These are phyloP conservation scores for Tanytarsus gracilentus DNA, from an alignment of 2,888 invertebrate genomes.

Conservation along the genomic window DNA sequence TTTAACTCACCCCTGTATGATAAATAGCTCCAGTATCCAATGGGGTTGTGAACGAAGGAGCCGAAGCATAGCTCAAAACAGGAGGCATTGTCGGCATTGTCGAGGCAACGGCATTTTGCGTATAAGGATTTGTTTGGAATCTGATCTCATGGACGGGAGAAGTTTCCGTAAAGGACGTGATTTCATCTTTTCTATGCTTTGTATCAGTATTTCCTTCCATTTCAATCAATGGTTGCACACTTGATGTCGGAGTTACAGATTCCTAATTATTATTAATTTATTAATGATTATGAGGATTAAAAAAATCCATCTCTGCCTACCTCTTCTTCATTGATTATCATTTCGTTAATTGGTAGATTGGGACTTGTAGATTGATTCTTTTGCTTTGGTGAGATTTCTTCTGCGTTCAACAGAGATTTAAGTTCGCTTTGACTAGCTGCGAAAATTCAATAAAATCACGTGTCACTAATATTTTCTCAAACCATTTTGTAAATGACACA, in stretches of 20 bases:
- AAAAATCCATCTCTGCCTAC: background rate
- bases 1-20: conserved; percentile 40
- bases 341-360: conserved; percentile 38
- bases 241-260: conserved; percentile 23
- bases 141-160: conserved; percentile 37
- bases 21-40: conserved; percentile 39
- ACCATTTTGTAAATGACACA: background rate
- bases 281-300: background rate
- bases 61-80: conserved; percentile 36
- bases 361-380: conserved; percentile 45
- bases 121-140: conserved; percentile 30
- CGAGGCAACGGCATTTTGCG: background rate
- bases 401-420: conserved; percentile 14
- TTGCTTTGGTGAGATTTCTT: conserved; percentile 36
- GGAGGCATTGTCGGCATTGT: conserved; percentile 32
- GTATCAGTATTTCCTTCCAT: conserved; percentile 16
- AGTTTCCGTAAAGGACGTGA: conserved; percentile 21
- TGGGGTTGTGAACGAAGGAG: conserved; percentile 39
- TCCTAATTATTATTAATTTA: conserved; percentile 9
- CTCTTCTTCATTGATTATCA: conserved; percentile 20
- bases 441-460: background rate
- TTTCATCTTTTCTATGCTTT: conserved; percentile 26
- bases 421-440: conserved; percentile 24
- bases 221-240: conserved; percentile 16
- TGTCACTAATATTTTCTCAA: background rate